Base-by-base conservation (phyloP, 2,797 vertebrate genomes). In the Danio choprae region DNA sequence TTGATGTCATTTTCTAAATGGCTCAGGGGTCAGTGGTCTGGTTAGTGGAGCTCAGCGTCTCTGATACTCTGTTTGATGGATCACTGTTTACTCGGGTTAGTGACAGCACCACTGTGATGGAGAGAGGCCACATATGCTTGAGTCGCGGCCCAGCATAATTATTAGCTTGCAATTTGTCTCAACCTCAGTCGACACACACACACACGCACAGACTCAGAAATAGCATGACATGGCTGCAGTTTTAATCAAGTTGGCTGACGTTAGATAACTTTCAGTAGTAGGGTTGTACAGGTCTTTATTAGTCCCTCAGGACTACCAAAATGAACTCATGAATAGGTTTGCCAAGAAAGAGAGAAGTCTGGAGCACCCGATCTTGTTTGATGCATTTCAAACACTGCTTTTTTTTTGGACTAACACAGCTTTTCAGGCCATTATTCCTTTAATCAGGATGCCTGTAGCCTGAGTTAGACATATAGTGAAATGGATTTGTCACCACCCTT, bases 21-120 rank as follows among this genome's bases (percentile, higher is more conserved):
- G 15, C 67, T 70, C 36, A 5, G 44, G 7, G 77, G 12, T 43
- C 48, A 60, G n/a, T 15, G 4, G 67, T 29, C 44, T 43, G 38
- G 56, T 79, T 71, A 60, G 56, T 38, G 22, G 15, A 74, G 13
- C 71, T 60, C 22, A 4, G 20, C 10, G 3, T 50, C 22, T 48
- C 51, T 67, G 53, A 68, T 67, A 46, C 41, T 20, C 38, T n/a
- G 56, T 69, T 71, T 77, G 75, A 76, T 82, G 59, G 29, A 75
- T 69, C 48, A 38, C 64, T n/a, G 64, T 69, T 58, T 53, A 12
- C 38, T 20, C 16, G 18, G 43, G 46, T 53, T 53, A 44, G 55
- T n/a, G 64, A 71, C 38, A 20, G 73, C 10, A 12, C 18, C 63
- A 46, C 7, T 53, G 15, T 51, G 64, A 78, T 38, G 36, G 75